These are phyloP conservation scores for Aphaenogaster rudis DNA, from an alignment of 1,140 invertebrate genomes.

Conservation along the genomic window DNA sequence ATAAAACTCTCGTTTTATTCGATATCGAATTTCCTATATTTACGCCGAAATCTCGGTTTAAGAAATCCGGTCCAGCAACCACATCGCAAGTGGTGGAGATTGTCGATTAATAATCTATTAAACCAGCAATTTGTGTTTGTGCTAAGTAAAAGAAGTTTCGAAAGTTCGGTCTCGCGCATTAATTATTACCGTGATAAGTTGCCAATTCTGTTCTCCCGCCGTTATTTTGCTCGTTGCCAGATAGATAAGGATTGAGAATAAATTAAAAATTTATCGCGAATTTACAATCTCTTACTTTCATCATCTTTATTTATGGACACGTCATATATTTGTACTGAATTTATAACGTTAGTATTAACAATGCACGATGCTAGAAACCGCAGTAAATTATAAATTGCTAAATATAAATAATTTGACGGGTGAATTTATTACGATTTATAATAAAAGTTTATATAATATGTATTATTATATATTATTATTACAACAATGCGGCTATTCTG, in stretches of 20 bases:
- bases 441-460: neutral
- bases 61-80: neutral
- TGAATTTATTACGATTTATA: neutral
- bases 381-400: conserved; percentile 24
- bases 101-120: conserved; percentile 75
- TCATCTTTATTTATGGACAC: neutral
- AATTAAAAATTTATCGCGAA: conserved; percentile 38
- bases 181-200: conserved; percentile 76
- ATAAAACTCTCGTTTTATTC: neutral
- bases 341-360: conserved; percentile 4
- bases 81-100: conserved; percentile 47
- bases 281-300: conserved; percentile 23
- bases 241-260: conserved; percentile 47
- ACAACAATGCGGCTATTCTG: neutral
- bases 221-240: conserved; percentile 12
- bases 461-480: conserved; percentile 8
- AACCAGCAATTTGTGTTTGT: conserved; percentile 76
- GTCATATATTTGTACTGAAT: conserved; percentile 17
- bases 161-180: conserved; percentile 73
- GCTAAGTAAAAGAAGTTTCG: conserved; percentile 73
- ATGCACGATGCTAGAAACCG: neutral
- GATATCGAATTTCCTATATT: conserved; percentile 24
- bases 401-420: neutral
- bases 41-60: neutral
- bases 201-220: conserved; percentile 42